Conservation (phyloP, 2,113 vertebrate species). For the Telmatochromis sp. region DNA sequence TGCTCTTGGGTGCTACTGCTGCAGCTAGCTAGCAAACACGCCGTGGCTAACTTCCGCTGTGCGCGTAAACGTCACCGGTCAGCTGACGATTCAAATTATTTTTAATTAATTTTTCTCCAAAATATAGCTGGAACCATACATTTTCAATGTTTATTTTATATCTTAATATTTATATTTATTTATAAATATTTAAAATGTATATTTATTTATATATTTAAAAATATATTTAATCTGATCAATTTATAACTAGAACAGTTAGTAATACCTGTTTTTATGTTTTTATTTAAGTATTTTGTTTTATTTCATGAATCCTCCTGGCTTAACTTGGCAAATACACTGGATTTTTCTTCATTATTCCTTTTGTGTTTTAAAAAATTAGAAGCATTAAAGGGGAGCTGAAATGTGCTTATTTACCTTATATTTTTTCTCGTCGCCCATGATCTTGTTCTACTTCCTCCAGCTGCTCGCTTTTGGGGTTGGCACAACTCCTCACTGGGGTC, state of each 20-base stretch:
- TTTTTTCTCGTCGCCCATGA: background rate
- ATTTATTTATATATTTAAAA: background rate
- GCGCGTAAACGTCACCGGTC: background rate
- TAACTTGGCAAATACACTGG: background rate
- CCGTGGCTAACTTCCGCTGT: conserved; percentile 55
- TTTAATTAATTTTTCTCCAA: background rate
- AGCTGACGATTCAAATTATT: background rate
- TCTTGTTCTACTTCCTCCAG: background rate
- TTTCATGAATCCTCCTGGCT: background rate
- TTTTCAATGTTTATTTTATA: background rate
- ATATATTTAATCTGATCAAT: background rate
- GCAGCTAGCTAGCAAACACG: background rate
- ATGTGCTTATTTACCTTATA: background rate
- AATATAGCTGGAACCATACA: background rate
- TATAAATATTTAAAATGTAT: background rate
- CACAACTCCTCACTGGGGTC: background rate
- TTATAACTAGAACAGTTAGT: background rate
- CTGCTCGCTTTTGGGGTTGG: background rate
- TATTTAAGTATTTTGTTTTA: background rate
- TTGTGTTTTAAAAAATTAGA: background rate
- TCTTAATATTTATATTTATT: background rate
- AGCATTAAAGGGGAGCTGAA: background rate
- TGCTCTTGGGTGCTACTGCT: background rate
- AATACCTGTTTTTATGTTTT: background rate
- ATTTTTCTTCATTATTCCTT: background rate